Evolutionary conservation across 2,888 invertebrate species (phyloP).

Genomic region (Hyalella azteca): DNA sequence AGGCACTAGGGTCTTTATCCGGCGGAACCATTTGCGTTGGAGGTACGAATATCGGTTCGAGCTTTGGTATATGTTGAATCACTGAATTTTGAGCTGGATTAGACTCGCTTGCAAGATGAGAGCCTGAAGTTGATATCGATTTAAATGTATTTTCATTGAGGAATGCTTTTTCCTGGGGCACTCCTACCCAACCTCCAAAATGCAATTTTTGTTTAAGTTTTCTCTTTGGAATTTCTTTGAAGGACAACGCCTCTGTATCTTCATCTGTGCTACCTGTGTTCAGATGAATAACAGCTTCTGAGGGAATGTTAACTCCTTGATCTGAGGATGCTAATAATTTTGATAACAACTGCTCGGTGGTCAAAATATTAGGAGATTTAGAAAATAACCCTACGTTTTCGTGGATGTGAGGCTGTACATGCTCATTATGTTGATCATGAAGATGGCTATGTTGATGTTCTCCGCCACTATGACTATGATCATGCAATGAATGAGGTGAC

Average conservation of each 20-base stretch:
- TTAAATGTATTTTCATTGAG: neutral
- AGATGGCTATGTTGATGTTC: neutral
- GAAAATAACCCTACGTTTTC: no score
- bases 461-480: neutral
- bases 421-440: neutral
- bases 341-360: neutral
- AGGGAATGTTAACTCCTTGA: neutral
- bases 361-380: no score
- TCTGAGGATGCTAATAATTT: neutral
- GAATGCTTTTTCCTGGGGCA: neutral
- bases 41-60: neutral
- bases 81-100: neutral
- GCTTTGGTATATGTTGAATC: neutral
- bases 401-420: no score
- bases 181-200: slow-evolving; percentile 36
- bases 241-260: neutral
- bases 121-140: neutral
- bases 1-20: neutral
- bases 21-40: neutral
- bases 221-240: neutral
- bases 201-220: slow-evolving; percentile 3
- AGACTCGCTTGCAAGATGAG: neutral
- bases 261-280: neutral
- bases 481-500: neutral
- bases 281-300: slow-evolving; percentile 21